A percentile compares a stretch with the other conserved stretches of the same genome.
Conservation (phyloP, 1,140 invertebrate genomes). For the Drosophila malerkotliana region DNA sequence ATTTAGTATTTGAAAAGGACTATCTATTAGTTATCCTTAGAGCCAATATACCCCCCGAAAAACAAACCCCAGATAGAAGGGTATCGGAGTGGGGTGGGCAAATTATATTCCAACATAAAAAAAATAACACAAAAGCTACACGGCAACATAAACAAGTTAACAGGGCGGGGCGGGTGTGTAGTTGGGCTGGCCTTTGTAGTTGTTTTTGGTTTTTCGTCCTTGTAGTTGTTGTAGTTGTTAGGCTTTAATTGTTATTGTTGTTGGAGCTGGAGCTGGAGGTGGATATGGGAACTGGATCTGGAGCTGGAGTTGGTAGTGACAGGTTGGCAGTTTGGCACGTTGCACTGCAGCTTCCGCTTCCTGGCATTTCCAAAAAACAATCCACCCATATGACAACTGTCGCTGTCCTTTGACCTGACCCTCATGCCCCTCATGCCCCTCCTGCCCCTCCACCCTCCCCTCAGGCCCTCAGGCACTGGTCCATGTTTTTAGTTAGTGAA, state of each 20-base stretch:
- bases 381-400: conserved; percentile 79
- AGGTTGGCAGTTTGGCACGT: conserved; percentile 58
- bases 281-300: not conserved
- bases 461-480: conserved; percentile 15
- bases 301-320: conserved; percentile 15
- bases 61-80: not conserved
- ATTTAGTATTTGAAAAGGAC: too few species aligned
- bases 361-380: conserved; percentile 47
- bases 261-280: not conserved
- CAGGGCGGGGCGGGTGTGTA: conserved; percentile 47
- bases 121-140: conserved; percentile 65
- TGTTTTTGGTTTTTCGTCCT: conserved; percentile 22
- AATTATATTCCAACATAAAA: conserved; percentile 69
- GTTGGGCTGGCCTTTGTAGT: conserved; percentile 31
- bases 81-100: conserved; percentile 21
- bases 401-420: conserved; percentile 21
- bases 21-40: not conserved
- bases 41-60: not conserved
- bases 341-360: conserved; percentile 73
- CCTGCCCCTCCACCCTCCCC: not conserved
- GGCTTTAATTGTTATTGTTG: conserved; percentile 22
- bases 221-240: conserved; percentile 27
- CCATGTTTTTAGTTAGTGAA: conserved; percentile 61
- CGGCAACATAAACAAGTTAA: conserved; percentile 78
- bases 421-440: not conserved